phyloP scores from a whole-genome alignment of 1,140 invertebrate genomes.

The Vanessa atalanta region DNA sequence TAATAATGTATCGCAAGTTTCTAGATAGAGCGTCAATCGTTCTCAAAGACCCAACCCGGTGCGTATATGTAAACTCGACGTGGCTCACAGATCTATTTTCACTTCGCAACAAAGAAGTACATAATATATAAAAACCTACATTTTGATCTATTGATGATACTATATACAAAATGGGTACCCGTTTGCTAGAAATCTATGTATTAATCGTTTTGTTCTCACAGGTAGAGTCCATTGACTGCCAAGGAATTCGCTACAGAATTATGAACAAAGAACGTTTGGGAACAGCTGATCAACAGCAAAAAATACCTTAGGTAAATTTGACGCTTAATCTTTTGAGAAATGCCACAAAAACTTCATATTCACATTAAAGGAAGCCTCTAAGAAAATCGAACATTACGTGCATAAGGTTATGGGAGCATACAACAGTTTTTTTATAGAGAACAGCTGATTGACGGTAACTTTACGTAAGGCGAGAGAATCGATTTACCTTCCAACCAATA shows the following conservation, averaged over 20 bases:
- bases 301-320: conserved; percentile 29
- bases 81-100: background rate
- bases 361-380: conserved; percentile 18
- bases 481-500: background rate
- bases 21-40: background rate
- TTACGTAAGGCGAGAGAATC: background rate
- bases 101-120: conserved; percentile 12
- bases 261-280: conserved; percentile 47
- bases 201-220: conserved; percentile 27
- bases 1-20: too few species aligned
- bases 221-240: conserved; percentile 37
- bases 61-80: background rate
- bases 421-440: conserved; percentile 15
- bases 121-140: conserved; percentile 24
- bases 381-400: conserved; percentile 1
- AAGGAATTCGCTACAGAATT: conserved; percentile 36
- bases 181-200: conserved; percentile 17
- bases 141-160: conserved; percentile 26
- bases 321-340: conserved; percentile 24
- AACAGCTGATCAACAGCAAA: conserved; percentile 54
- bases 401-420: conserved; percentile 1
- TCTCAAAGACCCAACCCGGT: background rate
- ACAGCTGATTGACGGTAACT: conserved; percentile 25
- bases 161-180: conserved; percentile 8
- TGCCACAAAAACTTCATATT: conserved; percentile 17